phyloP scores from a whole-genome alignment of 1,140 invertebrate species.

The Lepidotrigona ventralis region DNA sequence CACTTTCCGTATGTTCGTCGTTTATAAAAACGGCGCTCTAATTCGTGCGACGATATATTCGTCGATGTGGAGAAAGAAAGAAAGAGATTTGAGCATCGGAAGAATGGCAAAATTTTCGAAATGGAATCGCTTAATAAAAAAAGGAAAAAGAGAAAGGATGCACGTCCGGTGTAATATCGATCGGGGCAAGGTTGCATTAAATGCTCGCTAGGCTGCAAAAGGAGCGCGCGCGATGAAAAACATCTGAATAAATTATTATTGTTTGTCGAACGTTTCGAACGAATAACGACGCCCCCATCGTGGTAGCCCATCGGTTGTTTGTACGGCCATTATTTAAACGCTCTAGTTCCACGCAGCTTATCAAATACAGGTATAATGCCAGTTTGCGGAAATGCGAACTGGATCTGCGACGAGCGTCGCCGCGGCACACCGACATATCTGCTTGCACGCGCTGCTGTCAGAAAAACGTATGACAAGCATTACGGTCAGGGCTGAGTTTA shows the following conservation, averaged over 20 bases:
- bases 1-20: neutral
- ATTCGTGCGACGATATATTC: too few species aligned
- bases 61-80: too few species aligned
- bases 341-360: slow-evolving; percentile 72
- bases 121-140: neutral
- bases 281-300: slow-evolving; percentile 62
- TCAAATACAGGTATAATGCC: slow-evolving; percentile 72
- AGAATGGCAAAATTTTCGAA: neutral
- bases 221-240: slow-evolving; percentile 67
- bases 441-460: slow-evolving; percentile 51
- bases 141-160: neutral
- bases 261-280: slow-evolving; percentile 76
- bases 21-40: neutral
- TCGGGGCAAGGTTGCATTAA: slow-evolving; percentile 47
- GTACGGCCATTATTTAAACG: slow-evolving; percentile 69
- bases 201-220: slow-evolving; percentile 49
- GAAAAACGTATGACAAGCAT: slow-evolving; percentile 60
- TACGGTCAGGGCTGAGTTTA: slow-evolving; percentile 57
- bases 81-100: neutral
- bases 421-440: slow-evolving; percentile 14
- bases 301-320: slow-evolving; percentile 49
- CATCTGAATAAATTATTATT: slow-evolving; percentile 78
- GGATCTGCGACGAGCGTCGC: slow-evolving; percentile 56
- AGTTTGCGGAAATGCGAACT: slow-evolving; percentile 70
- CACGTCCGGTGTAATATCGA: slow-evolving; percentile 28